Conservation (phyloP, 2,888 invertebrate genomes). For the Colostygia pectinataria region DNA sequence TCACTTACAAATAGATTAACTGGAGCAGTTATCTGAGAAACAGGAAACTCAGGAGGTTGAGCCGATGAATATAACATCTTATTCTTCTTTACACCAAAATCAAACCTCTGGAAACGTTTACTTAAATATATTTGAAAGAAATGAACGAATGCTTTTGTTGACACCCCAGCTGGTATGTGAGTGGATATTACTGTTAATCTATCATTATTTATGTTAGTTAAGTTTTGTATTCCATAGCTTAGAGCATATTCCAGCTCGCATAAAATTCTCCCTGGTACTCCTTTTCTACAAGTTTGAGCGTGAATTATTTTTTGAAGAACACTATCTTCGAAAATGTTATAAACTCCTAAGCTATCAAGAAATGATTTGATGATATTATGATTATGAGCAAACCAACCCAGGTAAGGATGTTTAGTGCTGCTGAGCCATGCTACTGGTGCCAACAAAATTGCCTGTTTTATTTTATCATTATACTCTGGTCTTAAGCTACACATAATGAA, state of each 20-base stretch:
- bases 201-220: conserved; percentile 52
- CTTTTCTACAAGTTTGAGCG: conserved; percentile 51
- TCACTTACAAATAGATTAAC: conserved; percentile 61
- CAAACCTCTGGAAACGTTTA: conserved; percentile 62
- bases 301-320: conserved; percentile 49
- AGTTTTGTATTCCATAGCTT: conserved; percentile 56
- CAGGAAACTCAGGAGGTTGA: conserved; percentile 57
- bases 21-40: conserved; percentile 57
- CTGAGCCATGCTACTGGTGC: conserved; percentile 68
- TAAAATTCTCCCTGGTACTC: conserved; percentile 47
- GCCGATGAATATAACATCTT: conserved; percentile 46
- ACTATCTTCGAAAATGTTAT: conserved; percentile 58
- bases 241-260: conserved; percentile 60
- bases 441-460: conserved; percentile 62
- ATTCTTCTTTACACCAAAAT: conserved; percentile 56
- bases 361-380: conserved; percentile 42
- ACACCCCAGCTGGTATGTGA: conserved; percentile 66
- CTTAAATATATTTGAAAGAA: conserved; percentile 61
- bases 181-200: conserved; percentile 61
- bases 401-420: conserved; percentile 53
- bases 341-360: conserved; percentile 49
- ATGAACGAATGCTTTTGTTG: conserved; percentile 62
- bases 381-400: conserved; percentile 51
- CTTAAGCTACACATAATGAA: conserved; percentile 63
- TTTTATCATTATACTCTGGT: conserved; percentile 66